phyloP scores from a whole-genome alignment of 2,113 vertebrate genomes.

The Apteryx owenii region DNA sequence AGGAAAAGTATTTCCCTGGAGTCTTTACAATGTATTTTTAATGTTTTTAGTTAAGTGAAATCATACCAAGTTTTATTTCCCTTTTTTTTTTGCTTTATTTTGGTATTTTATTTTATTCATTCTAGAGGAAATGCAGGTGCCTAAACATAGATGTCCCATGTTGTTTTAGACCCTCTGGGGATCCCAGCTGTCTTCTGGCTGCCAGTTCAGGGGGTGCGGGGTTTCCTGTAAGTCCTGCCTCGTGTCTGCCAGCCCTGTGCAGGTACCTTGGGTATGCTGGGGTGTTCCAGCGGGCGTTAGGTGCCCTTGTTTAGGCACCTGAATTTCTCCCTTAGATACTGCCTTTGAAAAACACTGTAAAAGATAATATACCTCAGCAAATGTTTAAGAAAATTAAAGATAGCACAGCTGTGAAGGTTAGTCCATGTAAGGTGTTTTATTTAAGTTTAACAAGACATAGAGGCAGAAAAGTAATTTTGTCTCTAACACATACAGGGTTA shows the following conservation, averaged over 20 bases:
- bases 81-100: not conserved
- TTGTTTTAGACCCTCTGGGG: not conserved
- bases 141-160: not conserved
- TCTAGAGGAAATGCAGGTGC: not conserved
- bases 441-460: constrained; percentile 8
- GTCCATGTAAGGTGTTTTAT: constrained; percentile 9
- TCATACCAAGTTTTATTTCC: not conserved
- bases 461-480: not conserved
- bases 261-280: not conserved
- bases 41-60: not conserved
- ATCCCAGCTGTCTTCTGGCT: not conserved
- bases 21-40: not conserved
- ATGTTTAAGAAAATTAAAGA: not conserved
- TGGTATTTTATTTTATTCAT: not conserved
- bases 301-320: not conserved
- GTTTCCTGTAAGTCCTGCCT: not conserved
- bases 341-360: not conserved
- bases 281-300: not conserved
- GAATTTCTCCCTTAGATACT: not conserved
- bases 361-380: not conserved
- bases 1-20: not conserved
- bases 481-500: not conserved
- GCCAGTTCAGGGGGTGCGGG: not conserved
- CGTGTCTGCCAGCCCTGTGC: not conserved
- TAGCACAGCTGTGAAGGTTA: not conserved